These are phyloP conservation scores for Stylophora pistillata DNA, from an alignment of 64 coral and sea anemone species.

Conservation along the genomic window DNA sequence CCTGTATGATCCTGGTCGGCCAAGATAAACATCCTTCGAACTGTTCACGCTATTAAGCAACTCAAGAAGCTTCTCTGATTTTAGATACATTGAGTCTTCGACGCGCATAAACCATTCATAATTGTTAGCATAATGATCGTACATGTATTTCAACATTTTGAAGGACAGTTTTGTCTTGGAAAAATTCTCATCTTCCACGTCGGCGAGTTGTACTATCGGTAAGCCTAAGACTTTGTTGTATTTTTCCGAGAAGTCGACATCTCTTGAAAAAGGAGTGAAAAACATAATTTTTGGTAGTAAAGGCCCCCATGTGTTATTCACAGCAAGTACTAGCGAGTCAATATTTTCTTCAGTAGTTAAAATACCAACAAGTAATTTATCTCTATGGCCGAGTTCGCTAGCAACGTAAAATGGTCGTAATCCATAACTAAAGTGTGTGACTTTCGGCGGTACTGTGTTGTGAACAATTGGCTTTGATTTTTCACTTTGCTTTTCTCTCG, in stretches of 20 bases:
- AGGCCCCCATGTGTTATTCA: slow-evolving; percentile 98
- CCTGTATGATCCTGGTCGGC: slow-evolving; percentile 60
- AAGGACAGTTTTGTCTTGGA: slow-evolving; percentile 87
- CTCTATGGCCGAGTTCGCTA: slow-evolving; percentile 93
- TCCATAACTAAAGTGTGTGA: slow-evolving; percentile 77
- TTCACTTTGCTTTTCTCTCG: slow-evolving; percentile 42
- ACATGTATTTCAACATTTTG: slow-evolving; percentile 99
- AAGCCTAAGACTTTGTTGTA: slow-evolving; percentile 89
- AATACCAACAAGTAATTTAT: slow-evolving; percentile 88
- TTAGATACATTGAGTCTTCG: slow-evolving; percentile 83
- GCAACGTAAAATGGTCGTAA: slow-evolving; percentile 94
- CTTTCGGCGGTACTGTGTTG: slow-evolving; percentile 78
- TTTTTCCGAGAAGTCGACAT: slow-evolving; percentile 92
- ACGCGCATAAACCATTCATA: slow-evolving; percentile 96
- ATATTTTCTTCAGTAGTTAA: slow-evolving; percentile 83
- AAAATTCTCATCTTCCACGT: slow-evolving; percentile 77
- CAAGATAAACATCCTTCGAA: slow-evolving; percentile 89
- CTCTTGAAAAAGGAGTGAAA: slow-evolving; percentile 87
- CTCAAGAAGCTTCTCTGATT: slow-evolving; percentile 85
- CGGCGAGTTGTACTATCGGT: slow-evolving; percentile 82
- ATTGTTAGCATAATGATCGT: slow-evolving; percentile 86
- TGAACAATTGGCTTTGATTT: slow-evolving; percentile 55
- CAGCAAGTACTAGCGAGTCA: slow-evolving; percentile 80
- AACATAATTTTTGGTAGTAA: slow-evolving; percentile 84
- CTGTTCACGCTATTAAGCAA: slow-evolving; percentile 88